These are phyloP conservation scores for Pangasius djambal DNA, from an alignment of 2,797 vertebrate species.

Conservation along the genomic window DNA sequence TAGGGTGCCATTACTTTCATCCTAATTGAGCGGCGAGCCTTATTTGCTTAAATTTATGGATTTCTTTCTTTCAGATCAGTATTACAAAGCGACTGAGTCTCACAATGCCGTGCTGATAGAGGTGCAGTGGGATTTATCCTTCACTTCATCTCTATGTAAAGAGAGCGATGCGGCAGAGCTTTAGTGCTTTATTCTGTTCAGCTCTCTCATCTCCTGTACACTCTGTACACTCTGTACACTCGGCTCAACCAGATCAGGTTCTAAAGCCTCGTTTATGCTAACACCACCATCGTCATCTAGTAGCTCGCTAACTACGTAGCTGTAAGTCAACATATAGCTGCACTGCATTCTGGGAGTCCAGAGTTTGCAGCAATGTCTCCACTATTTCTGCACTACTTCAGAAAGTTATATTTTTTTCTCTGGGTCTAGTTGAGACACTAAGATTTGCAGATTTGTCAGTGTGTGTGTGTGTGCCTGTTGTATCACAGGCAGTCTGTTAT, in stretches of 20 bases:
- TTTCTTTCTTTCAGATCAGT: not conserved
- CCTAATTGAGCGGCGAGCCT: not conserved
- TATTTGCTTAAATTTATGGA: not conserved
- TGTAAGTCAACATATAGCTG: not conserved
- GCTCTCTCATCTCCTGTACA: not conserved
- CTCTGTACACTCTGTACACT: not conserved
- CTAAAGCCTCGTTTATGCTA: not conserved
- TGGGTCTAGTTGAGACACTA: not conserved
- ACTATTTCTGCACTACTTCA: not conserved
- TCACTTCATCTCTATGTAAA: not conserved
- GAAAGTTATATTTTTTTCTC: not conserved
- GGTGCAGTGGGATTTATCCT: not conserved
- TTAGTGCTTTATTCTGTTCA: not conserved
- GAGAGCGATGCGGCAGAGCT: not conserved
- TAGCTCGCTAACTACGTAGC: not conserved
- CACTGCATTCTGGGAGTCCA: not conserved
- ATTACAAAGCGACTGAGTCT: too few species aligned
- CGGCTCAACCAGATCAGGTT: not conserved
- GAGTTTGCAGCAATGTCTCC: not conserved
- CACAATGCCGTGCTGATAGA: not conserved
- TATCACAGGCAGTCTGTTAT: conserved; percentile 67
- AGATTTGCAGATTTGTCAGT: not conserved
- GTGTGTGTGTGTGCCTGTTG: conserved; percentile 31
- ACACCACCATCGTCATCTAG: not conserved
- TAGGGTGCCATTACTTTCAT: conserved; percentile 1